These are phyloP conservation scores for Pseudomugil tenellus DNA, from an alignment of 2,797 vertebrate species.

Conservation along the genomic window DNA sequence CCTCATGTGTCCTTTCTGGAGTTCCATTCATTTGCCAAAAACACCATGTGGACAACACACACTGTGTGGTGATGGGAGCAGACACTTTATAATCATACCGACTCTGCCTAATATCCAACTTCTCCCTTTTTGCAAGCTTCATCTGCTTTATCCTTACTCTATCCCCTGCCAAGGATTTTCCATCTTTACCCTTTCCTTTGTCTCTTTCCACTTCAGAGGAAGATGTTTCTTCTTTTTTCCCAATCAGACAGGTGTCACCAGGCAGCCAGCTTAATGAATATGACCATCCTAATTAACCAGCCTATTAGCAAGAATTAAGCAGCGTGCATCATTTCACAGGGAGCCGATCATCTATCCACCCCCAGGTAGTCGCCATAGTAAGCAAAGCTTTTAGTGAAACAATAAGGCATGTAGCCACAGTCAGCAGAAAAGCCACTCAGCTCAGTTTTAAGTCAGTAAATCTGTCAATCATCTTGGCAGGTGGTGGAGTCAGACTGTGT, in stretches of 20 bases:
- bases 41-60: slow-evolving; percentile 61
- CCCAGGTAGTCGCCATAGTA: neutral
- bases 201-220: slow-evolving; percentile 5
- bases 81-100: slow-evolving; percentile 34
- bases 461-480: slow-evolving; percentile 62
- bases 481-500: slow-evolving; percentile 57
- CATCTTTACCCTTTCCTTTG: neutral
- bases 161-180: slow-evolving; percentile 1
- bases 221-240: slow-evolving; percentile 15
- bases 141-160: slow-evolving; percentile 4
- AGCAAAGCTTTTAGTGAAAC: neutral
- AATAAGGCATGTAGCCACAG: slow-evolving; percentile 10
- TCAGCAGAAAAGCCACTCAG: slow-evolving; percentile 26
- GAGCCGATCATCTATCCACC: neutral
- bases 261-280: slow-evolving; percentile 4
- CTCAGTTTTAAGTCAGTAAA: slow-evolving; percentile 35
- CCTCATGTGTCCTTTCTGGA: slow-evolving; percentile 27
- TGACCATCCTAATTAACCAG: slow-evolving; percentile 22
- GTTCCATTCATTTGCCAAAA: slow-evolving; percentile 42
- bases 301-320: slow-evolving; percentile 20
- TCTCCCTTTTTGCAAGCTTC: slow-evolving; percentile 18
- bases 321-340: neutral
- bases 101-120: slow-evolving; percentile 28
- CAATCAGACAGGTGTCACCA: slow-evolving; percentile 18
- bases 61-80: slow-evolving; percentile 24